These are phyloP conservation scores for Hemichromis elongatus DNA, from an alignment of 2,113 vertebrate species.

Conservation along the genomic window DNA sequence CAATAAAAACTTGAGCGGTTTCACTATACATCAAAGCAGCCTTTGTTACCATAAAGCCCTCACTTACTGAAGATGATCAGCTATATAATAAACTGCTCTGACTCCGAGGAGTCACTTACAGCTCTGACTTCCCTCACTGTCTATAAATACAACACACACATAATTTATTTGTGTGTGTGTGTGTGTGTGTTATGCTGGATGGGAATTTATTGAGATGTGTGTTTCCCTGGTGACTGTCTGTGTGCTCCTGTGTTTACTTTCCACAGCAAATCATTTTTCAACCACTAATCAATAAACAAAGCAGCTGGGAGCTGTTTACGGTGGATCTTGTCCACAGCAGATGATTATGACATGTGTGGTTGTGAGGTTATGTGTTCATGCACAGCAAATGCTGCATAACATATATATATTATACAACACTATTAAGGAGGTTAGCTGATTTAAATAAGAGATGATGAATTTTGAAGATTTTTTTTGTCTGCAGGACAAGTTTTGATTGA, in stretches of 20 bases:
- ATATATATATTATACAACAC: neutral
- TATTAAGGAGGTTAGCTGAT: neutral
- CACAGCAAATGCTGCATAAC: neutral
- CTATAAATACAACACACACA: neutral
- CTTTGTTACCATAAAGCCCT: neutral
- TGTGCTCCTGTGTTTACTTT: slow-evolving; percentile 48
- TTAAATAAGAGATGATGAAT: neutral
- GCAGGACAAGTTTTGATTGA: neutral
- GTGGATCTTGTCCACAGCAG: neutral
- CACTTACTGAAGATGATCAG: neutral
- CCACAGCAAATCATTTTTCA: slow-evolving; percentile 25
- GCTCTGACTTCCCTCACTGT: neutral
- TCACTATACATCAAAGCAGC: neutral
- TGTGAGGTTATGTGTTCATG: neutral
- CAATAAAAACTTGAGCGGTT: neutral
- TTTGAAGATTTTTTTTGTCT: neutral
- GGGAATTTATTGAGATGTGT: slow-evolving; percentile 32
- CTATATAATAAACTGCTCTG: neutral
- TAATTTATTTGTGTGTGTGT: neutral
- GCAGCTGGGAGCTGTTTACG: neutral
- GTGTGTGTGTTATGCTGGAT: neutral
- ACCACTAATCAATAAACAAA: slow-evolving; percentile 35
- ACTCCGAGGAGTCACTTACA: neutral
- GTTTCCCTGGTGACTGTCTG: slow-evolving; percentile 26
- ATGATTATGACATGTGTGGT: neutral